Evolutionary conservation across 2,888 invertebrate species (phyloP).

Genomic region (Sisyra terminalis): DNA sequence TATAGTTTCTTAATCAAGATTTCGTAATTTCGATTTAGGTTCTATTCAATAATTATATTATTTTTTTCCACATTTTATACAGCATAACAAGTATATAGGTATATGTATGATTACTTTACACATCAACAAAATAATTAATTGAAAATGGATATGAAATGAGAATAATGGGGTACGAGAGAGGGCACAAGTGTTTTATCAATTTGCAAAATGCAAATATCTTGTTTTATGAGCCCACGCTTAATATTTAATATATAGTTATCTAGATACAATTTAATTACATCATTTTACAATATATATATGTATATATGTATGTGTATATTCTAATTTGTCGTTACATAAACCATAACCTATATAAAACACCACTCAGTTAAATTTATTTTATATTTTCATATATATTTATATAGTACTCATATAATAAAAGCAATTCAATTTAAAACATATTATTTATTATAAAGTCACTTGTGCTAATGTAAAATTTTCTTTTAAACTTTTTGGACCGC

Average conservation of each 20-base stretch:
- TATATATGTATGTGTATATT: background rate
- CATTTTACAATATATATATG: background rate
- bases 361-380: background rate
- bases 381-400: background rate
- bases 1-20: no score
- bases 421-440: background rate
- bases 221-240: slow-evolving; percentile 5
- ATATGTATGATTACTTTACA: background rate
- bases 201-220: background rate
- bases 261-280: background rate
- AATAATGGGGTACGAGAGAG: background rate
- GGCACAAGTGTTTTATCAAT: background rate
- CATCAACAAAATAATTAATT: background rate
- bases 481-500: slow-evolving; percentile 3
- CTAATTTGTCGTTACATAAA: background rate
- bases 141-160: background rate
- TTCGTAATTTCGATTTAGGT: no score
- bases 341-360: slow-evolving; percentile 3
- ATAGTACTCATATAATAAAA: background rate
- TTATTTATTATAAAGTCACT: slow-evolving; percentile 4
- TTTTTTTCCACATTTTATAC: no score
- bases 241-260: no score
- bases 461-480: slow-evolving; percentile 1
- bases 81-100: background rate
- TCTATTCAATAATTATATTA: no score